Conservation (phyloP, 2,797 vertebrate genomes). For the Pseudochaenichthys georgianus region DNA sequence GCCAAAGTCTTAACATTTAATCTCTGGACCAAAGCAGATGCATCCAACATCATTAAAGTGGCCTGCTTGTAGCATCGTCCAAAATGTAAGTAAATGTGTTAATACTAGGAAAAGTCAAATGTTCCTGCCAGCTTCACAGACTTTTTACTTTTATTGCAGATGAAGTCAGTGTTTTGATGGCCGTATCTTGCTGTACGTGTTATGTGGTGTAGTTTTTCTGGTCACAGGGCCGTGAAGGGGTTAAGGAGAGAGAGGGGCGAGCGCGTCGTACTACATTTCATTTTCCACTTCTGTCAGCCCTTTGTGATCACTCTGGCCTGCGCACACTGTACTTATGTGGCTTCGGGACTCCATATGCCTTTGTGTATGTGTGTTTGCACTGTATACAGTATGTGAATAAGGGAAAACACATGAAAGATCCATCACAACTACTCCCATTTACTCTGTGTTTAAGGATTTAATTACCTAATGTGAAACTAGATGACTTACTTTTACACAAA, state of each 20-base stretch:
- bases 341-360: slow-evolving; percentile 47
- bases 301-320: slow-evolving; percentile 66
- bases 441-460: slow-evolving; percentile 19
- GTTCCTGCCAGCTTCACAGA: neutral
- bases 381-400: slow-evolving; percentile 42
- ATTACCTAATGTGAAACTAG: slow-evolving; percentile 38
- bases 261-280: slow-evolving; percentile 52
- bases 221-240: slow-evolving; percentile 37
- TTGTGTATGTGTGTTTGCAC: neutral
- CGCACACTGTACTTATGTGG: slow-evolving; percentile 66
- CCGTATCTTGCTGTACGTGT: neutral
- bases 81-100: neutral
- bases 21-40: neutral
- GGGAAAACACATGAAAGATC: slow-evolving; percentile 46
- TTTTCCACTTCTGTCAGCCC: slow-evolving; percentile 73
- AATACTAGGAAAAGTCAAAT: neutral
- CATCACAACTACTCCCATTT: slow-evolving; percentile 17
- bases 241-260: slow-evolving; percentile 52
- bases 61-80: too few relatives aligned
- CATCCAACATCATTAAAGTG: neutral
- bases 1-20: neutral
- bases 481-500: slow-evolving; percentile 19
- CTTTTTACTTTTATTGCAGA: neutral
- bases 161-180: slow-evolving; percentile 8
- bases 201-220: slow-evolving; percentile 4